Percentiles rank a stretch among this genome's conserved stretches.
These are phyloP conservation scores for Heptranchias perlo DNA, from an alignment of 2,113 vertebrate species.

Conservation along the genomic window DNA sequence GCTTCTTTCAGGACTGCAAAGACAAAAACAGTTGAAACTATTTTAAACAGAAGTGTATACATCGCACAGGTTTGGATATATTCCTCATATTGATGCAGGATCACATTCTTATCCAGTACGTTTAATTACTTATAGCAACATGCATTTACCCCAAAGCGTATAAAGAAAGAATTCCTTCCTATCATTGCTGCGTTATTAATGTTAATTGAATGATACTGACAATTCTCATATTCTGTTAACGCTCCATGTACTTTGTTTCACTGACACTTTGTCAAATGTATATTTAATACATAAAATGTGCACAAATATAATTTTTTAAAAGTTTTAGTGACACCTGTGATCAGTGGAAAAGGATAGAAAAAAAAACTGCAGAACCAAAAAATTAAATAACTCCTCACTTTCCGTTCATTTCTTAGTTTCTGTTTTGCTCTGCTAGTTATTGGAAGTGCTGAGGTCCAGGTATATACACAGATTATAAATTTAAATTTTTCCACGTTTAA, in stretches of 20 bases:
- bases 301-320: background rate
- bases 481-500: too few species aligned
- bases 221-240: background rate
- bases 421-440: background rate
- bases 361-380: background rate
- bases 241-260: background rate
- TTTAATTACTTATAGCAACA: background rate
- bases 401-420: background rate
- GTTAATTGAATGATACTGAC: background rate
- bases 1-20: background rate
- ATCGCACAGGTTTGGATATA: background rate
- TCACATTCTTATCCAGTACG: background rate
- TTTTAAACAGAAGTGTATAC: background rate
- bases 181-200: background rate
- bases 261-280: background rate
- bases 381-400: background rate
- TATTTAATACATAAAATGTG: background rate
- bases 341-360: background rate
- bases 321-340: background rate
- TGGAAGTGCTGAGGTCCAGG: background rate
- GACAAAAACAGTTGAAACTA: background rate
- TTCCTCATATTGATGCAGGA: background rate
- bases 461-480: background rate
- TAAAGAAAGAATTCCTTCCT: background rate
- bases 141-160: background rate